A percentile compares a stretch with the other conserved stretches of the same genome.
phyloP scores from a whole-genome alignment of 2,888 invertebrate genomes.

The Argyra leucocephala region DNA sequence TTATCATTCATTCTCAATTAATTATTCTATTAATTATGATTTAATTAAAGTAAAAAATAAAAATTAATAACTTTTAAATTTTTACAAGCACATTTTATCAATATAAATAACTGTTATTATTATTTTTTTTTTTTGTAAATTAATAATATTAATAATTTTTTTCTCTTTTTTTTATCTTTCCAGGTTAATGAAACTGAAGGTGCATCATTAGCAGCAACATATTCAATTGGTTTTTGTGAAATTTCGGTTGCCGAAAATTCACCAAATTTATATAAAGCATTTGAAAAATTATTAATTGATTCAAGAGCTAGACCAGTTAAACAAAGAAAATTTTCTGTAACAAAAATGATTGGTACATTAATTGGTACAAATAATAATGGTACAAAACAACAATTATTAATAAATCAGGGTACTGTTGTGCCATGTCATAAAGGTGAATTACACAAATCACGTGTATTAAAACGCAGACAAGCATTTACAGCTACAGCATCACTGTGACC shows the following conservation, averaged over 20 bases:
- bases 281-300: conserved; percentile 59
- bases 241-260: conserved; percentile 75
- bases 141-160: no score
- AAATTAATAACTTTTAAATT: no score
- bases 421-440: conserved; percentile 53
- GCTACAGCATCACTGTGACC: conserved; percentile 61
- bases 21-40: no score
- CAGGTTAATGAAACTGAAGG: conserved; percentile 66
- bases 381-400: conserved; percentile 33
- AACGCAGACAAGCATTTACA: conserved; percentile 50
- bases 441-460: conserved; percentile 49
- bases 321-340: conserved; percentile 64
- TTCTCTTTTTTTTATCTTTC: conserved; percentile 23
- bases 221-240: conserved; percentile 66
- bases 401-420: conserved; percentile 50
- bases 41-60: no score
- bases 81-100: no score
- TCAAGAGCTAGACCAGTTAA: conserved; percentile 53
- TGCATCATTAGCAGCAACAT: conserved; percentile 54
- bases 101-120: no score
- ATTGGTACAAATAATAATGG: conserved; percentile 29
- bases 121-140: no score
- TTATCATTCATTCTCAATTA: no score
- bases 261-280: conserved; percentile 61
- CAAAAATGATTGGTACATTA: conserved; percentile 59